Base-by-base conservation (phyloP, 2,888 invertebrate genomes). In the Trissoscelio sp. region DNA sequence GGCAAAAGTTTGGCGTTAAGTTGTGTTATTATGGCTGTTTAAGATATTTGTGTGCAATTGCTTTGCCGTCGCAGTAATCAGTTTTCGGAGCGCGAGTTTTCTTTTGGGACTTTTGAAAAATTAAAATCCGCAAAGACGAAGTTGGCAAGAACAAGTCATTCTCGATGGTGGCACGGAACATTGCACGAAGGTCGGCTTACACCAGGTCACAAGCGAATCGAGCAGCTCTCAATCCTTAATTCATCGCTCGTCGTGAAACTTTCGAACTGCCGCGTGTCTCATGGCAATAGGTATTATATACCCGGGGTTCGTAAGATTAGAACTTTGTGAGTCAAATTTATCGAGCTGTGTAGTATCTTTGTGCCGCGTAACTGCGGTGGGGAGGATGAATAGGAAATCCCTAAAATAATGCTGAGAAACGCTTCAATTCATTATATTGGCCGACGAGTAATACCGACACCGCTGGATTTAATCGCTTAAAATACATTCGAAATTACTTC, bases 291-390 rank as follows among this genome's bases (percentile, higher is more conserved):
- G 79, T 79, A 79, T 82, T 79, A 79, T 82, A 62, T 78, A 82
- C 55, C 73, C 67, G 16, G 31, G 72, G 75, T 73, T 82, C 82
- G 66, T 74, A 72, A 82, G 82, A 82, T 79, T 80, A 77, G 79
- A 80, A 82, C 82, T 80, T 82, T 82, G 82, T 39, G 79, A 79
- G 77, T 82, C 77, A 78, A 79, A 80, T 83, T 80, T 80, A 82
- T 77, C 77, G 73, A 62, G 64, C 57, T 58, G 62, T 57, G 62
- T 66, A 75, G 75, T 72, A 75, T 70, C 74, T 79, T 79, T 81
- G 73, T 70, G 73, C 20, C 69, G 64, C 73, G 73, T 57, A 58
- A 69, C 37, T 60, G 69, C 62, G 70, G 48, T 16, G 31, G 48
- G 37, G 37, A 42, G 74, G 74, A 69, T 69, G 74, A 57, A 69